Evolutionary conservation across 2,113 vertebrate genomes (phyloP).

Genomic region (Natator depressus): DNA sequence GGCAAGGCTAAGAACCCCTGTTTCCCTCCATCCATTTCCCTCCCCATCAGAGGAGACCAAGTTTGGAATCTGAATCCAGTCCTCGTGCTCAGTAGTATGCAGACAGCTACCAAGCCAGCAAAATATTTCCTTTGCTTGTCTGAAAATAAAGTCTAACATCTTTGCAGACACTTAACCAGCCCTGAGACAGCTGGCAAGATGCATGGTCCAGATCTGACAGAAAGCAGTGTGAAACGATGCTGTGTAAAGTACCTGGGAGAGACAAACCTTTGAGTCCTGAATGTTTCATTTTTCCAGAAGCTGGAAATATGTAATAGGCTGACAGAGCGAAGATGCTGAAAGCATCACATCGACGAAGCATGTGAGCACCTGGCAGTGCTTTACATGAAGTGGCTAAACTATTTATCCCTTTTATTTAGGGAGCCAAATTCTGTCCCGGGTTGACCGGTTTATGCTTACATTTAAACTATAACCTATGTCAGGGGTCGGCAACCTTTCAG

Average conservation of each 20-base stretch:
- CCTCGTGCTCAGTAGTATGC: background rate
- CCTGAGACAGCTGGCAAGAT: background rate
- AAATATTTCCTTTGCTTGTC: background rate
- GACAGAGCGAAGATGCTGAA: background rate
- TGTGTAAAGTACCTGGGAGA: background rate
- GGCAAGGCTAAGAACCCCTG: background rate
- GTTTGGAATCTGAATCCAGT: fast-evolving
- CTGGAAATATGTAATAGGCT: background rate
- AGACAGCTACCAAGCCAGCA: background rate
- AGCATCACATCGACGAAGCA: background rate
- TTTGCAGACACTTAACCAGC: background rate
- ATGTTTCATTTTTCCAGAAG: background rate
- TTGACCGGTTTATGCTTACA: no score
- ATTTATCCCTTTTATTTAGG: background rate
- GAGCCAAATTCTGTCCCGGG: background rate
- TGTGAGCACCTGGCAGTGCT: background rate
- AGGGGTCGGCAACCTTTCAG: no score
- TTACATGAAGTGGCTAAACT: background rate
- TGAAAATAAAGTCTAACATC: background rate
- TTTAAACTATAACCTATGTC: no score
- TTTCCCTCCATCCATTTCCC: background rate
- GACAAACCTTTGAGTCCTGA: background rate
- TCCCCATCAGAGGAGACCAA: fast-evolving
- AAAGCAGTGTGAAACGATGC: background rate
- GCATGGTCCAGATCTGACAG: background rate